Percentiles rank a stretch among this genome's conserved stretches.
Conservation (phyloP, 2,113 vertebrate genomes). For the Taxidea taxus region DNA sequence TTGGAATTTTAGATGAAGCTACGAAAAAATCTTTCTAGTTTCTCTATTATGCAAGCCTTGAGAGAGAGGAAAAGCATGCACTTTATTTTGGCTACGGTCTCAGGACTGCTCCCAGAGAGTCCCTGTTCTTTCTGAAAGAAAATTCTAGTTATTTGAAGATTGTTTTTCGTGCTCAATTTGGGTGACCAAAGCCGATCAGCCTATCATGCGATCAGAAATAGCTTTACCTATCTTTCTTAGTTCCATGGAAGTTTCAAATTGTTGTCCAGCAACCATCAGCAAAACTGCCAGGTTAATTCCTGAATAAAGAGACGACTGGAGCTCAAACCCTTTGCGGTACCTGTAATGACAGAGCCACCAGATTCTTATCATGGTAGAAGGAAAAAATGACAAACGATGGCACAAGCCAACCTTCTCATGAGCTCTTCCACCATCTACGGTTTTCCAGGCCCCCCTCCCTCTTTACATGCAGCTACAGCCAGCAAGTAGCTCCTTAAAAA, state of each 20-base stretch:
- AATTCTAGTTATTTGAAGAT: neutral
- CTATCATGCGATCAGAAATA: neutral
- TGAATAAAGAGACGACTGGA: constrained; percentile 96
- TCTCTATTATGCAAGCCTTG: neutral
- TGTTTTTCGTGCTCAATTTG: neutral
- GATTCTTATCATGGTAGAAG: neutral
- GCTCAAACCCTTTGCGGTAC: constrained; percentile 96
- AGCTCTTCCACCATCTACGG: neutral
- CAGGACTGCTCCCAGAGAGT: neutral
- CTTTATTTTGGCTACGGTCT: neutral
- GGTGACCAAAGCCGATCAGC: neutral
- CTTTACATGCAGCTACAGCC: neutral
- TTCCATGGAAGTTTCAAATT: constrained; percentile 96
- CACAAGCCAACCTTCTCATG: neutral
- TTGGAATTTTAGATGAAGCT: constrained; percentile 45
- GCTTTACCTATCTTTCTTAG: constrained; percentile 95
- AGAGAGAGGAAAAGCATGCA: neutral
- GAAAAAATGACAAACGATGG: neutral
- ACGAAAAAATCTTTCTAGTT: constrained; percentile 14
- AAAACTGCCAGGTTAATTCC: constrained; percentile 95
- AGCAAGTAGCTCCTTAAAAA: neutral
- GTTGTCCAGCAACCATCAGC: constrained; percentile 92
- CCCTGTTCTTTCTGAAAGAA: neutral
- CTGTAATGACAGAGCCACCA: constrained; percentile 77
- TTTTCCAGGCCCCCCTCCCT: neutral